A percentile compares a stretch with the other conserved stretches of the same genome.
Conservation (phyloP, 1,140 invertebrate species). For the Drepana arcuata region DNA sequence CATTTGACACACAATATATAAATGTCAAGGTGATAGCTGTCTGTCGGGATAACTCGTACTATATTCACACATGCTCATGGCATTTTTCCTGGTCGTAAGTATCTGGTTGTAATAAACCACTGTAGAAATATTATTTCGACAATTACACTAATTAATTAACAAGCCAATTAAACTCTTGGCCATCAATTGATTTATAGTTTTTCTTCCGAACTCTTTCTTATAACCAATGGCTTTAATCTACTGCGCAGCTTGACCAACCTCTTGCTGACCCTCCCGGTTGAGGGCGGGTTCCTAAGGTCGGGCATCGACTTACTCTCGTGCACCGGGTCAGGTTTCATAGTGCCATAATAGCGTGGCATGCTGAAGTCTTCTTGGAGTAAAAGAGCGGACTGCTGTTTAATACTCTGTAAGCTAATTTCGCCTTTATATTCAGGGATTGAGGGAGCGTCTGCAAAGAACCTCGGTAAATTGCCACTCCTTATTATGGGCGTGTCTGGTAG, state of each 20-base stretch:
- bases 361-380: slow-evolving; percentile 62
- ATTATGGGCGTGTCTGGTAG: slow-evolving; percentile 67
- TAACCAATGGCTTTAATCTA: slow-evolving; percentile 62
- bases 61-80: no score
- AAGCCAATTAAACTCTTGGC: no score
- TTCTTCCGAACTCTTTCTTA: slow-evolving; percentile 64
- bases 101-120: no score
- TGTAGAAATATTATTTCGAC: no score
- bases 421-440: slow-evolving; percentile 54
- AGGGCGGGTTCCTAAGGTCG: slow-evolving; percentile 48
- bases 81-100: no score
- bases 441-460: slow-evolving; percentile 65
- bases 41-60: no score
- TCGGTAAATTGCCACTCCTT: slow-evolving; percentile 60
- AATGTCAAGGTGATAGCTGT: no score
- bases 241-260: slow-evolving; percentile 58
- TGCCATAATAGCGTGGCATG: slow-evolving; percentile 67
- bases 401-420: slow-evolving; percentile 59
- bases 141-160: no score
- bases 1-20: no score
- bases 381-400: slow-evolving; percentile 49
- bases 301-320: slow-evolving; percentile 69
- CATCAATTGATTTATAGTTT: slow-evolving; percentile 35
- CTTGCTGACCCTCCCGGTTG: slow-evolving; percentile 52
- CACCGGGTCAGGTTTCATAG: slow-evolving; percentile 28